These are phyloP conservation scores for Pelusios castaneus DNA, from an alignment of 2,113 vertebrate species.

Conservation along the genomic window DNA sequence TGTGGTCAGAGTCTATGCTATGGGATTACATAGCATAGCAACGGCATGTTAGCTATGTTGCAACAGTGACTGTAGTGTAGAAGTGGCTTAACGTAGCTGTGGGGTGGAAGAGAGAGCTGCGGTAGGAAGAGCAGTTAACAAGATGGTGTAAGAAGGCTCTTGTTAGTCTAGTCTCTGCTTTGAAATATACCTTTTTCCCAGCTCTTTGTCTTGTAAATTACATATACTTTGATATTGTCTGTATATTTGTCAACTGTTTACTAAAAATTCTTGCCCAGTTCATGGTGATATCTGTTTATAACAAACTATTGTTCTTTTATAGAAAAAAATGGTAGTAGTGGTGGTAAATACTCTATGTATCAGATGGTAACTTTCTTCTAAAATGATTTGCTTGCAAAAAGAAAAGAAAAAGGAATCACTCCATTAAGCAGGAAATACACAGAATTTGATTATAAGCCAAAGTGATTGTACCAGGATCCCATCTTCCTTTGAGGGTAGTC, in stretches of 20 bases:
- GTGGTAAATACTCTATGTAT: background rate
- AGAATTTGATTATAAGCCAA: background rate
- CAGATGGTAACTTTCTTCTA: background rate
- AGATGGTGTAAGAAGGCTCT: constrained; percentile 43
- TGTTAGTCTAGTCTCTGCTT: constrained; percentile 34
- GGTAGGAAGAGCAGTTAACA: constrained; percentile 25
- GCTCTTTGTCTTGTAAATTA: background rate
- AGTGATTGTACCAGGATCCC: background rate
- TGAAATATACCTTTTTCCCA: constrained; percentile 14
- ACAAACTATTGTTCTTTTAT: background rate
- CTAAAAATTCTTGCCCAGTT: background rate
- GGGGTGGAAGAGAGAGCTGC: constrained; percentile 15
- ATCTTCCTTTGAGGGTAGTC: background rate
- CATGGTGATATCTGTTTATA: background rate
- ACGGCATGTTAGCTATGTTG: background rate
- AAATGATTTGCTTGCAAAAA: background rate
- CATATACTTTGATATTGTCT: background rate
- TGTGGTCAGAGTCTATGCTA: background rate
- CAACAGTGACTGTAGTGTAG: background rate
- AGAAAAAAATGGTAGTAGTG: background rate
- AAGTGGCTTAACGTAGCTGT: background rate
- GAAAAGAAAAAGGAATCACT: background rate
- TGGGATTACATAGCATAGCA: background rate
- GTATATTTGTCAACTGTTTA: background rate
- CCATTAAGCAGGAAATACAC: background rate